These are phyloP conservation scores for Phrynocephalus forsythii DNA, from an alignment of 2,797 vertebrate genomes.

Conservation along the genomic window DNA sequence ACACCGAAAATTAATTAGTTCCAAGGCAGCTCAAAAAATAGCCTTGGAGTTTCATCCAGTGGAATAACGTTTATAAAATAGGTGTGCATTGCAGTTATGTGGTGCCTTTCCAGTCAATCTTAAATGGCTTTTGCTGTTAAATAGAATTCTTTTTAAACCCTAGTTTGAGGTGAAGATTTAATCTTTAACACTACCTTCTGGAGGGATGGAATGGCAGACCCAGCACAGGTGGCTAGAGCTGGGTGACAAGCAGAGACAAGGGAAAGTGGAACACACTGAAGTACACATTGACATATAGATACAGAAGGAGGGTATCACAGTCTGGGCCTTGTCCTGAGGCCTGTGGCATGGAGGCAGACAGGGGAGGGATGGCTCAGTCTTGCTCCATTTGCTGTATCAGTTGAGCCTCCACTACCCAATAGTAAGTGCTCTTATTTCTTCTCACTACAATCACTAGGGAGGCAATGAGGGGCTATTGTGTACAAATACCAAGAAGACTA, in stretches of 20 bases:
- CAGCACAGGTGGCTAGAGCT: no score
- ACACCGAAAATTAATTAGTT: conserved; percentile 70
- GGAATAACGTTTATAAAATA: conserved; percentile 51
- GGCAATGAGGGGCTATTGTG: neutral
- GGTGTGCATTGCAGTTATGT: conserved; percentile 47
- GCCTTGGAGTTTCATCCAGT: conserved; percentile 54
- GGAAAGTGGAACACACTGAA: no score
- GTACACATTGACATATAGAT: no score
- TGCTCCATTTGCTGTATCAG: no score
- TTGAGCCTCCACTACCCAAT: neutral
- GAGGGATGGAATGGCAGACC: no score
- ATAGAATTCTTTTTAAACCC: neutral
- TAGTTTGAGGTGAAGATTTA: neutral
- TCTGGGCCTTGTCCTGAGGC: no score
- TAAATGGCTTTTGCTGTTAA: conserved; percentile 45
- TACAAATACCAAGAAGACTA: neutral
- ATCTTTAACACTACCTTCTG: neutral
- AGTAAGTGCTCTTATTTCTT: neutral
- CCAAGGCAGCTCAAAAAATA: conserved; percentile 57
- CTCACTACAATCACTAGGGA: neutral
- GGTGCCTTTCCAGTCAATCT: conserved; percentile 40
- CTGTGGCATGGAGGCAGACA: no score
- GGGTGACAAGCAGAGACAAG: no score
- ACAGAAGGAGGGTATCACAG: no score
- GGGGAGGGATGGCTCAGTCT: no score